phyloP scores from a whole-genome alignment of 2,113 vertebrate genomes.

The Nycticebus coucang region DNA sequence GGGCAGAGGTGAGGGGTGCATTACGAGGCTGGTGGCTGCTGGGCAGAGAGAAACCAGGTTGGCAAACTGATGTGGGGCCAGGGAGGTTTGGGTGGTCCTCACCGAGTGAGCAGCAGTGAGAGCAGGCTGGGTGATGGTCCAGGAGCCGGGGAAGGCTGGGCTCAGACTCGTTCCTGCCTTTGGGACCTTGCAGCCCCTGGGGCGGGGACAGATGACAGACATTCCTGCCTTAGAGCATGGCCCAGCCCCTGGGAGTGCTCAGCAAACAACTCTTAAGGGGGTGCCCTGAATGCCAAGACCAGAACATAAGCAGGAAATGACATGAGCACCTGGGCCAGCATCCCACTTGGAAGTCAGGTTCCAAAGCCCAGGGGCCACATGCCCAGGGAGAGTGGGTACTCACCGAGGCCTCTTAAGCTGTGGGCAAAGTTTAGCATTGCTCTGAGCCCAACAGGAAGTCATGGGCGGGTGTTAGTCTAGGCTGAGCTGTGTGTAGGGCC shows the following conservation, averaged over 20 bases:
- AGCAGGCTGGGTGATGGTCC: neutral
- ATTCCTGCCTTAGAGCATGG: too few relatives aligned
- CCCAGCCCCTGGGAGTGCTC: accelerated
- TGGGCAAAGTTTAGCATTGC: accelerated
- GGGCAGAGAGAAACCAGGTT: neutral
- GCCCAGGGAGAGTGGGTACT: neutral
- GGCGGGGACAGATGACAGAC: accelerated
- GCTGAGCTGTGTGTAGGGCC: neutral
- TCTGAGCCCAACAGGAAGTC: neutral
- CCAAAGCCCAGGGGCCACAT: neutral
- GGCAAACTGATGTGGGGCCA: accelerated
- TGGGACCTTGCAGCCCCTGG: accelerated
- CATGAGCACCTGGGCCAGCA: neutral
- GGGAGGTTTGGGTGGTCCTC: neutral
- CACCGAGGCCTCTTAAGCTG: neutral
- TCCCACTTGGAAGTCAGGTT: accelerated
- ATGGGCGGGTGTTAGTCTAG: neutral
- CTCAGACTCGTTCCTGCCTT: neutral
- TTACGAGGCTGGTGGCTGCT: neutral
- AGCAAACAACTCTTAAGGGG: neutral
- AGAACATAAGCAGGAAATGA: neutral
- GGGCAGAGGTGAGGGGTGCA: neutral
- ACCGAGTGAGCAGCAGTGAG: too few relatives aligned
- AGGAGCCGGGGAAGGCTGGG: too few relatives aligned
- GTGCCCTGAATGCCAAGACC: accelerated